Conservation (phyloP, 2,797 vertebrate genomes). For the Bufotes viridis region DNA sequence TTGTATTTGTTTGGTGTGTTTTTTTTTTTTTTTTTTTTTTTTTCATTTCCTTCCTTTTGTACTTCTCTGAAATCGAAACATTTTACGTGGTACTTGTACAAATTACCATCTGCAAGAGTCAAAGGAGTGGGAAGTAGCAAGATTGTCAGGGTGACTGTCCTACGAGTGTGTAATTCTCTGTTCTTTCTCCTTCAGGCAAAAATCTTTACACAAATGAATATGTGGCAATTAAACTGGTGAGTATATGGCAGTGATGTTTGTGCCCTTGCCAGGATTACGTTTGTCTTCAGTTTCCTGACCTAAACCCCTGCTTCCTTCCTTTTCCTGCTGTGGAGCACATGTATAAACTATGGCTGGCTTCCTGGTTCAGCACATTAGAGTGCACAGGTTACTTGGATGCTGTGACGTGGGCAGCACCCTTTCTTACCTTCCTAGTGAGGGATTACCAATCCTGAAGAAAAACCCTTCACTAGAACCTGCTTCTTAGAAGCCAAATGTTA, state of each 20-base stretch:
- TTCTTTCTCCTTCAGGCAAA: constrained; percentile 81
- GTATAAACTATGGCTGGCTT: constrained; percentile 28
- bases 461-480: no score
- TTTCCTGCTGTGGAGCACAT: constrained; percentile 28
- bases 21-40: no score
- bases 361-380: constrained; percentile 30
- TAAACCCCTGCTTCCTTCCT: constrained; percentile 33
- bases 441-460: no score
- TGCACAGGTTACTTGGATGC: constrained; percentile 3
- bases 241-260: constrained; percentile 69
- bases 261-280: constrained; percentile 45
- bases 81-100: not conserved
- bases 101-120: not conserved
- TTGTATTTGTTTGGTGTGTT: no score
- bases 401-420: not conserved
- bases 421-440: no score
- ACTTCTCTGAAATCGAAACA: no score
- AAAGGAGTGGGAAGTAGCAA: not conserved
- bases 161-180: constrained; percentile 31
- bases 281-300: constrained; percentile 42
- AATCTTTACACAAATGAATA: constrained; percentile 99
- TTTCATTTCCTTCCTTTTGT: no score
- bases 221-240: constrained; percentile 99
- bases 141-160: not conserved
- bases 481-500: no score